Evolutionary conservation across 2,113 vertebrate genomes (phyloP).

Genomic region (Tragelaphus buxtoni): DNA sequence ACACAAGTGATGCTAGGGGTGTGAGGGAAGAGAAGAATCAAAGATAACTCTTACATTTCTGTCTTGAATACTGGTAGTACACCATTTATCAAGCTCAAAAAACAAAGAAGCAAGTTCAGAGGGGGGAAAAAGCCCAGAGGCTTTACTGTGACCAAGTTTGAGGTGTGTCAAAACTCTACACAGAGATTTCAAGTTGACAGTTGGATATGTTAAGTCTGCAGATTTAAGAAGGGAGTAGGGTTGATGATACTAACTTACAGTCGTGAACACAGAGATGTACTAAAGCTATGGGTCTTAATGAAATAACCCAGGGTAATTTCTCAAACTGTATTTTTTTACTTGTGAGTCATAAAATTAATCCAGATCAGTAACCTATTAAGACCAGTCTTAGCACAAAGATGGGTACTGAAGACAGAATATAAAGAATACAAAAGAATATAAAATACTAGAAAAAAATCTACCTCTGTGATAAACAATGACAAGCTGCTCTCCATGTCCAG

Average conservation of each 20-base stretch:
- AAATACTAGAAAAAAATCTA: constrained; percentile 61
- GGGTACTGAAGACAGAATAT: neutral
- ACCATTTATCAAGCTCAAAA: neutral
- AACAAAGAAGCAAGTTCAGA: neutral
- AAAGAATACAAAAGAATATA: neutral
- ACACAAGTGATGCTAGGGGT: neutral
- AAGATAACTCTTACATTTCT: neutral
- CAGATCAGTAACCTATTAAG: neutral
- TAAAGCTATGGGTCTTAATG: neutral
- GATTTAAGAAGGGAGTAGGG: neutral
- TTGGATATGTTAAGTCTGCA: neutral
- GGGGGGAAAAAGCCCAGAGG: neutral
- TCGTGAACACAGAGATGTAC: neutral
- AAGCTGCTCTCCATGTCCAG: constrained; percentile 92
- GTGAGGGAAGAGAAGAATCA: neutral
- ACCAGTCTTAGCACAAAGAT: neutral
- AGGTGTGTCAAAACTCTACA: neutral
- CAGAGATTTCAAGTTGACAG: neutral
- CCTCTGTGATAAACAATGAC: constrained; percentile 92
- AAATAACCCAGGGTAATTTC: neutral
- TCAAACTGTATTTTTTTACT: neutral
- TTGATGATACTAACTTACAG: neutral
- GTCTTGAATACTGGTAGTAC: neutral
- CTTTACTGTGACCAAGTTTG: neutral
- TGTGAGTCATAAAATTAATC: neutral